These are phyloP conservation scores for Trichogramma evanescens DNA, from an alignment of 2,888 invertebrate species.

Conservation along the genomic window DNA sequence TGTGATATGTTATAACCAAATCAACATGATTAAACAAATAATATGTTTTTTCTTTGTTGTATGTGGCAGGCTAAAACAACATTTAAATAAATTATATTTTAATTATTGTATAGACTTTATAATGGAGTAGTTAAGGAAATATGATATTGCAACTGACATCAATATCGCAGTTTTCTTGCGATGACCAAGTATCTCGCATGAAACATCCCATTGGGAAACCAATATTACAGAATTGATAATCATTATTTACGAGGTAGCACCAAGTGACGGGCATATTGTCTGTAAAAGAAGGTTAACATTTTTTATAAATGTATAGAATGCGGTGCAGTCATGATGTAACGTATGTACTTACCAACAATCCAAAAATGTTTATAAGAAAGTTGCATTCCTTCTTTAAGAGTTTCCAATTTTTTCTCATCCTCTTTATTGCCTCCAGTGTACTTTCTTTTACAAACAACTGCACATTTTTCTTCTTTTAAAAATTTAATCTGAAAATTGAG, in stretches of 20 bases:
- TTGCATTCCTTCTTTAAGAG: conserved; percentile 84
- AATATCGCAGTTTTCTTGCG: conserved; percentile 35
- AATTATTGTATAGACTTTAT: background rate
- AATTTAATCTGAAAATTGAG: conserved; percentile 58
- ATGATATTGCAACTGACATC: conserved; percentile 27
- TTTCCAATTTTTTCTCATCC: conserved; percentile 65
- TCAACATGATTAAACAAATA: conserved; percentile 97
- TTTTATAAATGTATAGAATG: background rate
- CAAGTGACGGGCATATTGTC: conserved; percentile 99
- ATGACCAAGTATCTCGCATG: conserved; percentile 51
- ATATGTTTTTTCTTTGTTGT: conserved; percentile 65
- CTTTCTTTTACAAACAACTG: conserved; percentile 61
- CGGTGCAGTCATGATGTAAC: background rate
- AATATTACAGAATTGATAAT: conserved; percentile 78
- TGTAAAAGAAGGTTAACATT: conserved; percentile 33
- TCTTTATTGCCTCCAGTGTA: conserved; percentile 64
- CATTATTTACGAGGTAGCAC: conserved; percentile 75
- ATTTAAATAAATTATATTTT: background rate
- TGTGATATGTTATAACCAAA: conserved; percentile 86
- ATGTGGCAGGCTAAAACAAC: conserved; percentile 44
- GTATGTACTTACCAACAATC: conserved; percentile 61
- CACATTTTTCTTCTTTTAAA: conserved; percentile 62
- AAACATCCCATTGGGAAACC: conserved; percentile 98
- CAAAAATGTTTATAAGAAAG: conserved; percentile 98
- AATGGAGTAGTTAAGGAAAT: background rate